Evolutionary conservation across 2,113 vertebrate species (phyloP).

Genomic region (Tor tambroides): DNA sequence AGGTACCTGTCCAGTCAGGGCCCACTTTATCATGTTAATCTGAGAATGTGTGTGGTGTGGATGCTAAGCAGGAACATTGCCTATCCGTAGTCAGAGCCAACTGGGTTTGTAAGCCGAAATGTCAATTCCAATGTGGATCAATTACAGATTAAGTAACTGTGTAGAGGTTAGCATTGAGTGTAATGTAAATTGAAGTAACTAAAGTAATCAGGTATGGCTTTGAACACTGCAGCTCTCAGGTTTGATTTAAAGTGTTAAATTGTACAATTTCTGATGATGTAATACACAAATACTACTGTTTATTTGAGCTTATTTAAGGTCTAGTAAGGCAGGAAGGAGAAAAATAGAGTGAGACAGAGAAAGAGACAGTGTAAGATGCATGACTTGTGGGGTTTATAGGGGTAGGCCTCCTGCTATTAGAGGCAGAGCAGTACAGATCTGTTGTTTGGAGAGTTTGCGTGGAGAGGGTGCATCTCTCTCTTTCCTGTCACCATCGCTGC

Average conservation of each 20-base stretch:
- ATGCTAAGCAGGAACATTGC: conserved; percentile 49
- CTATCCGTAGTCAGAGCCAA: conserved; percentile 45
- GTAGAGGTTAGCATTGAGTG: background rate
- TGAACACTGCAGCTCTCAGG: background rate
- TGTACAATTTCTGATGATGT: background rate
- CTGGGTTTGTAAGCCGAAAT: conserved; percentile 22
- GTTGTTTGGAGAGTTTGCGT: conserved; percentile 55
- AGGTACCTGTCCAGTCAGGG: conserved; percentile 66
- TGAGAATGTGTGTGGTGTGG: conserved; percentile 58
- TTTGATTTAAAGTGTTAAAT: conserved; percentile 10
- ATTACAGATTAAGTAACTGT: background rate
- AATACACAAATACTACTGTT: conserved; percentile 1
- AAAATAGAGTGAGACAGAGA: background rate
- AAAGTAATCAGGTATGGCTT: background rate
- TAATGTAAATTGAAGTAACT: conserved; percentile 16
- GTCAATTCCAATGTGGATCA: background rate
- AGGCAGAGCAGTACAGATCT: conserved; percentile 64
- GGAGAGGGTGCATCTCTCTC: conserved; percentile 63
- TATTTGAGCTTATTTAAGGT: conserved; percentile 25
- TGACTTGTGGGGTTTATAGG: conserved; percentile 40
- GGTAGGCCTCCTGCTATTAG: conserved; percentile 58
- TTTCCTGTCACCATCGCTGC: conserved; percentile 71
- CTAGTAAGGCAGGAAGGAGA: conserved; percentile 31
- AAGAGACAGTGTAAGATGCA: conserved; percentile 15
- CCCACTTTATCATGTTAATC: conserved; percentile 70